A percentile compares a stretch with the other conserved stretches of the same genome.
phyloP scores from a whole-genome alignment of 2,797 vertebrate species.

The Oryzias dopingdopingensis region DNA sequence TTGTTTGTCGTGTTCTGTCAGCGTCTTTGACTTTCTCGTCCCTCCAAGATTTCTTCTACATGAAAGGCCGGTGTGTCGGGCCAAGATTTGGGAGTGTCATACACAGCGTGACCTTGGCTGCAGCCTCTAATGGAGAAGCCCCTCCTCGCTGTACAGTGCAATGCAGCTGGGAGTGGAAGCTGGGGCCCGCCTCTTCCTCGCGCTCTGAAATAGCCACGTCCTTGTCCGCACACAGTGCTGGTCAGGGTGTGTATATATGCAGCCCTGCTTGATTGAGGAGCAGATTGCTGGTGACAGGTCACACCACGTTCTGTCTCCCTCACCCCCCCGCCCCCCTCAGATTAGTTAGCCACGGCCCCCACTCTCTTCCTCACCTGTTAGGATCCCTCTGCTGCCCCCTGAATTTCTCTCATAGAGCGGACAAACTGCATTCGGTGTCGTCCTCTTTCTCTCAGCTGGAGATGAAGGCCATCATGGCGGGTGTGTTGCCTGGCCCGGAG shows the following conservation, averaged over 20 bases:
- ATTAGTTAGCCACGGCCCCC: constrained; percentile 79
- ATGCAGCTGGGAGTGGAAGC: constrained; percentile 79
- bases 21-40: constrained; percentile 1
- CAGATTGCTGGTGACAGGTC: constrained; percentile 85
- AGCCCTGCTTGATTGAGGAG: constrained; percentile 67
- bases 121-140: constrained; percentile 68
- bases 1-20: neutral
- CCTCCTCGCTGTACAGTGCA: constrained; percentile 47
- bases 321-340: constrained; percentile 69
- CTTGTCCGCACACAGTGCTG: constrained; percentile 72
- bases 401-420: constrained; percentile 36
- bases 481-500: constrained; percentile 53
- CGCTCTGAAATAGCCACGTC: constrained; percentile 82
- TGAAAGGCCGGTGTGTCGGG: constrained; percentile 27
- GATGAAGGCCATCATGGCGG: constrained; percentile 95
- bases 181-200: constrained; percentile 56
- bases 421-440: constrained; percentile 59
- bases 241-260: constrained; percentile 59
- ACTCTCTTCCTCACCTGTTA: constrained; percentile 84
- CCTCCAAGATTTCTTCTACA: constrained; percentile 29
- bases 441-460: constrained; percentile 77
- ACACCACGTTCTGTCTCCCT: constrained; percentile 77
- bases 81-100: constrained; percentile 27
- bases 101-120: constrained; percentile 78
- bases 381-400: constrained; percentile 78